These are phyloP conservation scores for Gonioctena quinquepunctata DNA, from an alignment of 1,140 invertebrate genomes.

Conservation along the genomic window DNA sequence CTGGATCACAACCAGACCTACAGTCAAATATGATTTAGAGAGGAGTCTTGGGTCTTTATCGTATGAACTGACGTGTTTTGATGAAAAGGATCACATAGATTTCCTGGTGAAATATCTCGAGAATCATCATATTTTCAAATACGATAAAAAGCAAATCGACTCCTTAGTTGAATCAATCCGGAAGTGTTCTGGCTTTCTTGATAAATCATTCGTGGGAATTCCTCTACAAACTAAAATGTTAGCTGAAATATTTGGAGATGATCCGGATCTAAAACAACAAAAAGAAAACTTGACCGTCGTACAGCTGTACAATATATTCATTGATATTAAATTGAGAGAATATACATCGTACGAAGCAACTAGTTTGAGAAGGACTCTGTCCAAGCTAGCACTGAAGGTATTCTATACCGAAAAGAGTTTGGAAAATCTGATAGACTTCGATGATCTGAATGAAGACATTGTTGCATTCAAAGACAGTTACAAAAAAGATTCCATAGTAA, in stretches of 20 bases:
- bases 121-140: not conserved
- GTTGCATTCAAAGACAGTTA: not conserved
- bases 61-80: not conserved
- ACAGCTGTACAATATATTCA: not conserved
- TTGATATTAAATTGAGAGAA: not conserved
- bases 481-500: not conserved
- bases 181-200: not conserved
- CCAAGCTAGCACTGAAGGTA: not conserved
- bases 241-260: not conserved
- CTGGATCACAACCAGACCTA: not conserved
- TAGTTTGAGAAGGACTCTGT: not conserved
- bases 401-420: not conserved
- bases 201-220: not conserved
- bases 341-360: not conserved
- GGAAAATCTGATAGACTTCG: not conserved
- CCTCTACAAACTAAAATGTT: constrained; percentile 3
- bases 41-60: not conserved
- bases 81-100: not conserved
- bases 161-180: not conserved
- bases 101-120: not conserved
- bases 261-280: not conserved
- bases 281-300: not conserved
- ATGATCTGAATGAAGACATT: not conserved
- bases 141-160: not conserved
- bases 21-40: not conserved